phyloP scores from a whole-genome alignment of 2,888 invertebrate genomes.

The Muscina levida region DNA sequence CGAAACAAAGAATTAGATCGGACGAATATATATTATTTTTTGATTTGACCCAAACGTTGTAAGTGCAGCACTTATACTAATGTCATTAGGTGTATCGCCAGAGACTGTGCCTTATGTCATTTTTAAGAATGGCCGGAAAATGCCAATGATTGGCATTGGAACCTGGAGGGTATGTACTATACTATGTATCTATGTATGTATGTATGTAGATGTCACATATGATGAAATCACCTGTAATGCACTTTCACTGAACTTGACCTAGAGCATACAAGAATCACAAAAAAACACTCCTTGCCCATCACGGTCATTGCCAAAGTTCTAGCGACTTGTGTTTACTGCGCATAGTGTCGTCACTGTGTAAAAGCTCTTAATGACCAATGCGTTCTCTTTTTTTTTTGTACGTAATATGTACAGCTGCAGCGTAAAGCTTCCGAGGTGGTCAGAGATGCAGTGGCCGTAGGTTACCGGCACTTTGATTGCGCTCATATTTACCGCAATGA shows the following conservation, averaged over 20 bases:
- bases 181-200: too few species aligned
- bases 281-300: conserved; percentile 6
- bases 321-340: neutral
- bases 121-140: conserved; percentile 83
- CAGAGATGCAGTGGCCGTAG: conserved; percentile 87
- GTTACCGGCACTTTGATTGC: conserved; percentile 91
- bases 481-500: conserved; percentile 87
- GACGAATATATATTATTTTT: neutral
- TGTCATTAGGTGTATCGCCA: neutral
- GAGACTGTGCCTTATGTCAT: conserved; percentile 81
- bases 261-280: conserved; percentile 15
- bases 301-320: conserved; percentile 38
- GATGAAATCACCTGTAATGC: conserved; percentile 19
- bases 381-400: neutral
- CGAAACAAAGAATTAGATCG: neutral
- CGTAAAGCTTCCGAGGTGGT: conserved; percentile 86
- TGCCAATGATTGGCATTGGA: conserved; percentile 87
- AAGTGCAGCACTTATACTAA: conserved; percentile 30
- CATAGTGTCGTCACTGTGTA: neutral
- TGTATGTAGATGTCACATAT: conserved; percentile 22
- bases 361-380: neutral
- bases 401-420: conserved; percentile 80
- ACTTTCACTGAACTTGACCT: conserved; percentile 14
- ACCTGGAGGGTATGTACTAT: conserved; percentile 87
- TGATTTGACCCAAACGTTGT: neutral